Conservation (phyloP, 2,113 vertebrate species). For the Pseudopipra pipra region DNA sequence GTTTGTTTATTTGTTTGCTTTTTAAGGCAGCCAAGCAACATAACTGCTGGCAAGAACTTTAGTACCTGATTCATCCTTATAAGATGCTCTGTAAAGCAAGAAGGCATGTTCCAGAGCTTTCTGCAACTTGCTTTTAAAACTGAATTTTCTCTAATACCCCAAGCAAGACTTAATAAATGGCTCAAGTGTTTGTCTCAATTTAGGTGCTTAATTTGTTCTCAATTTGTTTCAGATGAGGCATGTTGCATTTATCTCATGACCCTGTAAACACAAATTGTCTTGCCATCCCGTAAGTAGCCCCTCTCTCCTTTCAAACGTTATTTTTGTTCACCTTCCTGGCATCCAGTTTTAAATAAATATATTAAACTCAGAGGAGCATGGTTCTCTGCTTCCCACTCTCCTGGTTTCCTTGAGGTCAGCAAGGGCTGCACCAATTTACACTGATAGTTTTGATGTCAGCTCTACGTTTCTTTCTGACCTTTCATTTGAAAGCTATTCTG, state of each 20-base stretch:
- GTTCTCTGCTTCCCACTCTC: background rate
- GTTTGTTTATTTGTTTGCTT: conserved; percentile 9
- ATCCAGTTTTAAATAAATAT: background rate
- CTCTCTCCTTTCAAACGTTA: background rate
- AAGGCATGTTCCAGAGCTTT: background rate
- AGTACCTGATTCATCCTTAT: background rate
- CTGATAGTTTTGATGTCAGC: background rate
- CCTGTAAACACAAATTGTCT: background rate
- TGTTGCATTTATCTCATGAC: background rate
- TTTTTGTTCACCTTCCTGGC: background rate
- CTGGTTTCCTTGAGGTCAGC: background rate
- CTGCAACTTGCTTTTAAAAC: background rate
- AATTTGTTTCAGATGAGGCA: background rate
- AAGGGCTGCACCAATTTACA: background rate
- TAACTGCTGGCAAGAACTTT: background rate
- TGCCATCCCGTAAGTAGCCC: background rate
- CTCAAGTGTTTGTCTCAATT: background rate
- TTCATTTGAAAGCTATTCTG: background rate
- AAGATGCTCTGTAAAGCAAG: background rate
- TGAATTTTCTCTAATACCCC: background rate
- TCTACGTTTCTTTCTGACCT: background rate
- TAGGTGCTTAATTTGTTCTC: background rate
- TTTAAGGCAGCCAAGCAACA: conserved; percentile 11
- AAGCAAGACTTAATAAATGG: background rate
- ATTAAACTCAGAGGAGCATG: background rate